Base-by-base conservation (phyloP, 2,113 vertebrate species). In the Haliaeetus leucogaster region DNA sequence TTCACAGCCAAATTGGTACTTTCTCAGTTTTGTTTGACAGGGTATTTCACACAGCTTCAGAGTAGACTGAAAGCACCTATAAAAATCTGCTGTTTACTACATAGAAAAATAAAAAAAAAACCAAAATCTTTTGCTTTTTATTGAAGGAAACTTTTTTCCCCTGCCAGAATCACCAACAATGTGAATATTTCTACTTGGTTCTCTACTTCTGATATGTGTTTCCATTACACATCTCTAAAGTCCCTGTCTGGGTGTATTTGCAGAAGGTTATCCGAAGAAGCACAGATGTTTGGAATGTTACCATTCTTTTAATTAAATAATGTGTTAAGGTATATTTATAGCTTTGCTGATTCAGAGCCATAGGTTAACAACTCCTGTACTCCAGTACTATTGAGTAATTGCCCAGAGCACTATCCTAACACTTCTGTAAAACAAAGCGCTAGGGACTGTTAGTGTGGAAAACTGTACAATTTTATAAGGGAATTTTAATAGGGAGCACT, bases 251-350 rank as follows among this genome's bases (percentile, higher is more conserved):
- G 12, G 12, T 79, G 22, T 77, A 70, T 91, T 91, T 86, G 70
- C 78, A 81, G 88, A 73, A 85, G n/a, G 62, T 71, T 89, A 38
- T 89, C 86, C 87, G 71, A 89, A 94, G 74, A 82, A 95, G 67
- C 70, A 90, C 78, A 94, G 79, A 86, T 85, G 67, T 91, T 85
- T 93, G 78, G 38, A 95, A 85, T 9, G n/a, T 91, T 82, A 91
- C 91, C n/a, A 38, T 91, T 93, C 74, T 82, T 89, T 73, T 95
- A 93, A 93, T 97, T 95, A 90, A 85, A 38, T 91, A 77, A 87
- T 0, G 2, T 91, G 70, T 76, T 88, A 55, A 50, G 36, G 13
- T 89, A 19, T 90, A 93, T 95, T 97, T 96, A 90, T 55, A 80
- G 52, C 66, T 80, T 72, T 92, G 55, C 53, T 94, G 89, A 94